Conservation (phyloP, 2,797 vertebrate species). For the Columba guinea region DNA sequence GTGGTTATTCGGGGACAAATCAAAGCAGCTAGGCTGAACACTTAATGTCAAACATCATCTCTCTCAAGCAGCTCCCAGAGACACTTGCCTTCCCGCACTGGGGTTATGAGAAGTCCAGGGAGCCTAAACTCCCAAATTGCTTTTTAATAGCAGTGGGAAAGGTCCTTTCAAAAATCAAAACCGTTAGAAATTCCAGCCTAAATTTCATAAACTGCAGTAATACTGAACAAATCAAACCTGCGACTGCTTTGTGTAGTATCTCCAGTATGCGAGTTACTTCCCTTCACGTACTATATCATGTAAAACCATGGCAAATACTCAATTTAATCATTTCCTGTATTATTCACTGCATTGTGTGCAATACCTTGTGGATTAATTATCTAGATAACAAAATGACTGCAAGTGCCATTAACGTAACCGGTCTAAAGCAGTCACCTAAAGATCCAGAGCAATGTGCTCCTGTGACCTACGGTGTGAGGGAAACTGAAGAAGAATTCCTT, state of each 20-base stretch:
- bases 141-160: neutral
- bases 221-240: neutral
- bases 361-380: slow-evolving; percentile 55
- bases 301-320: neutral
- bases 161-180: neutral
- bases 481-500: neutral
- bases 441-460: neutral
- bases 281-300: neutral
- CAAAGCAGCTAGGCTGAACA: slow-evolving; percentile 6
- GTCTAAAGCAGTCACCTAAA: neutral
- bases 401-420: neutral
- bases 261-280: neutral
- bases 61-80: neutral
- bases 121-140: neutral
- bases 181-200: neutral
- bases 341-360: slow-evolving; percentile 34
- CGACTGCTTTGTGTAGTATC: neutral
- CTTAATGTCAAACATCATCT: neutral
- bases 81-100: neutral
- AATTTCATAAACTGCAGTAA: neutral
- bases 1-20: slow-evolving; percentile 35
- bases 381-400: slow-evolving; percentile 19
- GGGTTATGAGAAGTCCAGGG: neutral
- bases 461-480: neutral
- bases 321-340: slow-evolving; percentile 41